Percentiles rank a stretch among this genome's conserved stretches.
Conservation (phyloP, 1,140 invertebrate species). For the Caenorhabditis inopinata region DNA sequence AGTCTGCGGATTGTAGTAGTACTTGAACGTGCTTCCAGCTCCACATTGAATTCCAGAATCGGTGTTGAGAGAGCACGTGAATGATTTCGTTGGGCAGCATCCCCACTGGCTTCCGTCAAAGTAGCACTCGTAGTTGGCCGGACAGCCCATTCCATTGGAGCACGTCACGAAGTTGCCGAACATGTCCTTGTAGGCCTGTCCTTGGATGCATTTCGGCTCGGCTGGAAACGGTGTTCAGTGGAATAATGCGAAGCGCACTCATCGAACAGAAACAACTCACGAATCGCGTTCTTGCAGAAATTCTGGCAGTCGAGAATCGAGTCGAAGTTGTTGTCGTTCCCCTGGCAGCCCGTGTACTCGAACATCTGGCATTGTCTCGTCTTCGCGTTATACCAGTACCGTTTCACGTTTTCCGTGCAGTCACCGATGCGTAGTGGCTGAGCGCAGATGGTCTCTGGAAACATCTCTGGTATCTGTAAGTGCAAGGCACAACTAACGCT, state of each 20-base stretch:
- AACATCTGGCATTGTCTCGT: slow-evolving; percentile 51
- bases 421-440: slow-evolving; percentile 50
- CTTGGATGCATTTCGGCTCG: slow-evolving; percentile 50
- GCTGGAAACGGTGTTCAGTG: slow-evolving; percentile 34
- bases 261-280: slow-evolving; percentile 26
- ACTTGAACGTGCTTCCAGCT: slow-evolving; percentile 50
- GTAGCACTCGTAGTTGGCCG: slow-evolving; percentile 50
- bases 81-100: slow-evolving; percentile 48
- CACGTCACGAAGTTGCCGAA: slow-evolving; percentile 48
- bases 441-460: slow-evolving; percentile 50
- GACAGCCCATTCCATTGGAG: slow-evolving; percentile 42
- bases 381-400: slow-evolving; percentile 50
- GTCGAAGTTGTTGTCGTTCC: slow-evolving; percentile 54
- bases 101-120: slow-evolving; percentile 46
- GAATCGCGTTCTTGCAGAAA: slow-evolving; percentile 50
- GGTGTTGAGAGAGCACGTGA: slow-evolving; percentile 47
- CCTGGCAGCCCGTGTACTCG: slow-evolving; percentile 51
- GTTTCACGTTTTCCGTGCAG: slow-evolving; percentile 50
- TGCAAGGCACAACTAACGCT: slow-evolving; percentile 5
- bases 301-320: slow-evolving; percentile 45
- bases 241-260: background rate
- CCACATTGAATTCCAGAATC: slow-evolving; percentile 50
- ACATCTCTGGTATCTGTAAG: background rate
- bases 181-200: slow-evolving; percentile 49
- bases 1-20: slow-evolving; percentile 47